phyloP scores from a whole-genome alignment of 2,888 invertebrate genomes.

The Camptogramma bilineatum region DNA sequence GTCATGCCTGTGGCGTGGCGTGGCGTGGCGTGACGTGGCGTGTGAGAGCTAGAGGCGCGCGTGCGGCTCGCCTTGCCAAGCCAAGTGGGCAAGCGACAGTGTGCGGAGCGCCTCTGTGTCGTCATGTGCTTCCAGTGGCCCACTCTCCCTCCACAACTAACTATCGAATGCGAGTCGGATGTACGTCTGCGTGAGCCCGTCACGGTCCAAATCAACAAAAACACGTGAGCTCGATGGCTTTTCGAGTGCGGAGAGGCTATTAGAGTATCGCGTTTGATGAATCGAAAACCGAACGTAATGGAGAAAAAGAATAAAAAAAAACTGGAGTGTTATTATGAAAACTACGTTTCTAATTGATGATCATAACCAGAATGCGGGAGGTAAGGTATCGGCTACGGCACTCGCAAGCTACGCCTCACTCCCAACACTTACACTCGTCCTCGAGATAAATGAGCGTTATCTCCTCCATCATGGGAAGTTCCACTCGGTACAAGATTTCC shows the following conservation, averaged over 20 bases:
- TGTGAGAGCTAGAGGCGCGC: neutral
- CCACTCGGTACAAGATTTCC: constrained; percentile 97
- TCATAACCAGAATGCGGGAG: constrained; percentile 87
- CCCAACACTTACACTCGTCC: constrained; percentile 91
- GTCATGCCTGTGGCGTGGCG: constrained; percentile 60
- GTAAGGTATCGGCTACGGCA: constrained; percentile 86
- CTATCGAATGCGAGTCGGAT: constrained; percentile 37
- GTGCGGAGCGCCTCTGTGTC: constrained; percentile 69
- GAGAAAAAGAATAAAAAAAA: constrained; percentile 69
- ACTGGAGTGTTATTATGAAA: constrained; percentile 85
- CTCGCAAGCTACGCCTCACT: constrained; percentile 88
- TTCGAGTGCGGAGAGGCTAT: constrained; percentile 81
- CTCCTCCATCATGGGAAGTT: constrained; percentile 97
- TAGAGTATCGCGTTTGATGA: constrained; percentile 80
- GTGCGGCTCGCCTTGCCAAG: neutral
- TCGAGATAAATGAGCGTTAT: constrained; percentile 97
- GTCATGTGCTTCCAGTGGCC: constrained; percentile 83
- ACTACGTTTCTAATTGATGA: constrained; percentile 86
- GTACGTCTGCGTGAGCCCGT: constrained; percentile 44
- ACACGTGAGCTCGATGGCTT: constrained; percentile 71
- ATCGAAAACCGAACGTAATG: constrained; percentile 73
- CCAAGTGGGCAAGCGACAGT: constrained; percentile 52
- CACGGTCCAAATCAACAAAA: constrained; percentile 64
- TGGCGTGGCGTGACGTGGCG: constrained; percentile 38
- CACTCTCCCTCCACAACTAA: constrained; percentile 48